phyloP scores from a whole-genome alignment of 2,797 vertebrate genomes.

The Cheirogaleus major region DNA sequence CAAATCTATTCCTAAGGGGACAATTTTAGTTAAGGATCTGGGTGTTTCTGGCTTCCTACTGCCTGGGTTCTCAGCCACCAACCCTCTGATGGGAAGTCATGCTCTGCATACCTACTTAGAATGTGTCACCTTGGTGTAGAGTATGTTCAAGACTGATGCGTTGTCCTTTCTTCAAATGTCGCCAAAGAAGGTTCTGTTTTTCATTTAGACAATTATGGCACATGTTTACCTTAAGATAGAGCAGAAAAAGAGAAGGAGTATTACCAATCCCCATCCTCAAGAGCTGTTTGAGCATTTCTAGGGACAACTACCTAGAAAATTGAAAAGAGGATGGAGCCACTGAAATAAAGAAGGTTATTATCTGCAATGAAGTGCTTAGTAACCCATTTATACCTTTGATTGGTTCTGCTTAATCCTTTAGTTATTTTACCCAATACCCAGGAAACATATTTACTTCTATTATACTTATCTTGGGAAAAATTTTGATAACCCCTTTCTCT shows the following conservation, averaged over 20 bases:
- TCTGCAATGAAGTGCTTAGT: background rate
- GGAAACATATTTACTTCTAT: background rate
- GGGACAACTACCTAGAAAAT: background rate
- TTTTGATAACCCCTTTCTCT: background rate
- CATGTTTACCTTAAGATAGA: background rate
- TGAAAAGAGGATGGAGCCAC: background rate
- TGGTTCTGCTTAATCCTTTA: background rate
- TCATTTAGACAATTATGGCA: background rate
- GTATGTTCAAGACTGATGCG: background rate
- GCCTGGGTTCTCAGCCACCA: background rate
- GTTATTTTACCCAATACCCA: background rate
- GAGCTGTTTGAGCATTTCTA: background rate
- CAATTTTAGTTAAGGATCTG: background rate
- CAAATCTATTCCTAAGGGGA: background rate
- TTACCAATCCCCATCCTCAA: background rate
- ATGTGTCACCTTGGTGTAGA: background rate
- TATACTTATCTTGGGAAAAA: background rate
- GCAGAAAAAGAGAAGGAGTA: background rate
- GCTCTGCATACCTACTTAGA: background rate
- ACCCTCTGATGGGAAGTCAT: background rate
- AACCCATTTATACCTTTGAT: conserved; percentile 5
- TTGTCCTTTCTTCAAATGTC: background rate
- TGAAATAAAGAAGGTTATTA: background rate
- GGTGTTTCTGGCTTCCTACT: background rate
- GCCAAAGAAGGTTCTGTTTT: background rate